Conservation (phyloP, 2,888 invertebrate species). For the Cheilosia pagana region DNA sequence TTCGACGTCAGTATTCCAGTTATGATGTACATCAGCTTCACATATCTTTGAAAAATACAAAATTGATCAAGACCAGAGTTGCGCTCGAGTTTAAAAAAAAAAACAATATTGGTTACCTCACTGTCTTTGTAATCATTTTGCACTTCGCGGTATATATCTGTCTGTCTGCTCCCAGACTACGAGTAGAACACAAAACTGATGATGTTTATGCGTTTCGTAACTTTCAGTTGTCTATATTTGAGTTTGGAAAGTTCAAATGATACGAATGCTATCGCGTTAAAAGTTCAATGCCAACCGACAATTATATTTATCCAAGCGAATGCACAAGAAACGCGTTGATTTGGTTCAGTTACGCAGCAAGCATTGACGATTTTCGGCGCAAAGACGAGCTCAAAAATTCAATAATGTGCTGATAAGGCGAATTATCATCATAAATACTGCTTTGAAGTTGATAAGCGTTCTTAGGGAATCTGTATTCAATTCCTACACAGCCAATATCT, state of each 20-base stretch:
- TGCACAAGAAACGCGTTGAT: slow-evolving; percentile 34
- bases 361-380: slow-evolving; percentile 30
- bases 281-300: neutral
- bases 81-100: slow-evolving; percentile 14
- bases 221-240: neutral
- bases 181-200: slow-evolving; percentile 25
- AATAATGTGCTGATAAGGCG: slow-evolving; percentile 55
- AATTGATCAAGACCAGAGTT: neutral
- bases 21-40: slow-evolving; percentile 82
- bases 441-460: slow-evolving; percentile 35
- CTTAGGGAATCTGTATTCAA: neutral
- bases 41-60: slow-evolving; percentile 77
- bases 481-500: neutral
- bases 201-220: slow-evolving; percentile 20
- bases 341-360: slow-evolving; percentile 16
- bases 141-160: neutral
- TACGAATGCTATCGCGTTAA: neutral
- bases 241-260: neutral
- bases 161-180: neutral
- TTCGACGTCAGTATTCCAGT: slow-evolving; percentile 81
- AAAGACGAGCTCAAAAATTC: slow-evolving; percentile 18
- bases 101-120: slow-evolving; percentile 48
- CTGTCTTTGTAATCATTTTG: slow-evolving; percentile 58
- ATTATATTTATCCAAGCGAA: slow-evolving; percentile 22
- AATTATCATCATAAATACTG: slow-evolving; percentile 39